Base-by-base conservation (phyloP, 2,113 vertebrate genomes). In the Podocnemis expansa region DNA sequence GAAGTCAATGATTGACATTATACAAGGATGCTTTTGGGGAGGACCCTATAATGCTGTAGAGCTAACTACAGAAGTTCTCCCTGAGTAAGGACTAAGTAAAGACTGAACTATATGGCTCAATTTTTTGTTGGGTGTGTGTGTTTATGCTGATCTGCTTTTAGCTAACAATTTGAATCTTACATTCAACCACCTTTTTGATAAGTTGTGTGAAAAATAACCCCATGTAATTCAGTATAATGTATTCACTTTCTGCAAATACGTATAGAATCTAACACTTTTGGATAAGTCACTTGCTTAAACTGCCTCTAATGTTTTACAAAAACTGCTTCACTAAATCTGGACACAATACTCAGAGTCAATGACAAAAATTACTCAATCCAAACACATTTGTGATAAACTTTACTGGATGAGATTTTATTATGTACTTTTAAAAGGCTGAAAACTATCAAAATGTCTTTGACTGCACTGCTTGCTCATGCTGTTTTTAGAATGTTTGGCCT, bases 31-130 rank as follows among this genome's bases (percentile, higher is more conserved):
- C 38, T 75, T 24, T 75, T 43, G 43, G 24, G 7, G 24, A 45
- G 67, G 1, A 10, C 16, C 5, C 21, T 73, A 22, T 5, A 24
- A 17, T 73, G 31, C 1, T 80, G 17, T 4, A 78, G 67, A 82
- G 22, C 19, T 16, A 89, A 27, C 38, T 51, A 1, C 14, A 78
- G 5, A 27, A 21, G 19, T 29, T 79, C 88, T 82, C 9, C 3
- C 52, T 88, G 27, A 70, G 41, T 75, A 11, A 3, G 5, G 45
- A 19, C 16, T 43, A 58, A 89, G n/a, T 78, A 88, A 82, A 91
- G 5, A 5, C 82, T 51, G 38, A 0, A 0, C 5, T 11, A 10
- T 52, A 1, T 76, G 17, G 10, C 10, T 6, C 45, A 81, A 55
- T 25, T 2, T 41, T 78, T 34, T 11, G 45, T 8, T 73, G 6